These are phyloP conservation scores for Megaceryle torquata DNA, from an alignment of 2,113 vertebrate genomes.

Conservation along the genomic window DNA sequence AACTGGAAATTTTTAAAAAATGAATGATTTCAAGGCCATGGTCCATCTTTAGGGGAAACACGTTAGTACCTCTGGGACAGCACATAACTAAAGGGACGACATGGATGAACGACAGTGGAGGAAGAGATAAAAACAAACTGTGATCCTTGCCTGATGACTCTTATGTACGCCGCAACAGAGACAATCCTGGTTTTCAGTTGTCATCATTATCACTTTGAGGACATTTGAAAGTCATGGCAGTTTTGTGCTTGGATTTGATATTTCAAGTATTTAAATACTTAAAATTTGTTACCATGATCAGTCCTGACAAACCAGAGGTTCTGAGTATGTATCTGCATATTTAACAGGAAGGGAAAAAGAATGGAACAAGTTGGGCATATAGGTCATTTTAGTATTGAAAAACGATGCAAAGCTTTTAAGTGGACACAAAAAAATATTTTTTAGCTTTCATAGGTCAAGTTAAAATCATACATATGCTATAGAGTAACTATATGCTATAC, in stretches of 20 bases:
- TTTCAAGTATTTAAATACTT: background rate
- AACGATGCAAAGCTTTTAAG: background rate
- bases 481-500: background rate
- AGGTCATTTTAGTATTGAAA: background rate
- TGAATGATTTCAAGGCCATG: background rate
- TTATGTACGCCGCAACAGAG: background rate
- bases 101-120: background rate
- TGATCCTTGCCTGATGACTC: background rate
- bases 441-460: background rate
- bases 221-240: background rate
- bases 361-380: background rate
- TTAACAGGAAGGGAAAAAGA: background rate
- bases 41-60: background rate
- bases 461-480: background rate
- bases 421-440: background rate
- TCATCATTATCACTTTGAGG: background rate
- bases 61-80: background rate
- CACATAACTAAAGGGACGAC: fast-evolving
- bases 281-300: background rate
- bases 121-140: background rate
- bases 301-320: background rate
- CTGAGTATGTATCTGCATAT: background rate
- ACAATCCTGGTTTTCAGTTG: background rate
- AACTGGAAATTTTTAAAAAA: background rate
- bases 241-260: background rate